Conservation (phyloP, 2,113 vertebrate genomes). For the Cephalopholis sonnerati region DNA sequence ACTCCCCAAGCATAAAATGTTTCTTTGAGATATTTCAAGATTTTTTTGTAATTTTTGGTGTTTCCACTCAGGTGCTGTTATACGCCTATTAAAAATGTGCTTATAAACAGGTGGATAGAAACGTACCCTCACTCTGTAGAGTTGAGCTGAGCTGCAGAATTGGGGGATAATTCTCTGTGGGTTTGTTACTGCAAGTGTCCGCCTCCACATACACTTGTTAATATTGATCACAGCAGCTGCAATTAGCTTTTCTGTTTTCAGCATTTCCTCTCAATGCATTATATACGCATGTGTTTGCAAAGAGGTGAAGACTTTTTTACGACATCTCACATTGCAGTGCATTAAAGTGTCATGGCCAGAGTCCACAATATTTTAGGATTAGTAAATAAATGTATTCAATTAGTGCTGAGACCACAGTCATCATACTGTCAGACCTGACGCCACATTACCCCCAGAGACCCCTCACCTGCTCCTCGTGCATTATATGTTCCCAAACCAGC, state of each 20-base stretch:
- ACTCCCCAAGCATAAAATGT: no score
- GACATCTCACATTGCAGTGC: not conserved
- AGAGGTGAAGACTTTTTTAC: not conserved
- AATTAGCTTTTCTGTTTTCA: not conserved
- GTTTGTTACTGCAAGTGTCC: no score
- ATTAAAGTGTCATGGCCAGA: not conserved
- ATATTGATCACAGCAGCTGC: not conserved
- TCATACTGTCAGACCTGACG: constrained; percentile 25
- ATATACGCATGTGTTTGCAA: not conserved
- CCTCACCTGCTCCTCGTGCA: constrained; percentile 48
- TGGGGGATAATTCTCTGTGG: no score
- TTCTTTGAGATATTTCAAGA: no score
- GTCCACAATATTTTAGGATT: constrained; percentile 13
- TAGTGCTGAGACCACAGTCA: constrained; percentile 39
- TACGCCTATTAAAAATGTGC: no score
- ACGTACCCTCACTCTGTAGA: no score
- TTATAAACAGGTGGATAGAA: no score
- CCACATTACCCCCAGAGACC: constrained; percentile 48
- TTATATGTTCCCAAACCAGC: constrained; percentile 30
- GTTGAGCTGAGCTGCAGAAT: no score
- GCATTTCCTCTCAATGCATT: not conserved
- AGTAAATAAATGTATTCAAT: constrained; percentile 49
- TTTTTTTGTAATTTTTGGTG: no score
- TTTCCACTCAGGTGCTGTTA: no score
- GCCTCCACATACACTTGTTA: no score